These are phyloP conservation scores for Apis dorsata DNA, from an alignment of 1,140 invertebrate species.

Conservation along the genomic window DNA sequence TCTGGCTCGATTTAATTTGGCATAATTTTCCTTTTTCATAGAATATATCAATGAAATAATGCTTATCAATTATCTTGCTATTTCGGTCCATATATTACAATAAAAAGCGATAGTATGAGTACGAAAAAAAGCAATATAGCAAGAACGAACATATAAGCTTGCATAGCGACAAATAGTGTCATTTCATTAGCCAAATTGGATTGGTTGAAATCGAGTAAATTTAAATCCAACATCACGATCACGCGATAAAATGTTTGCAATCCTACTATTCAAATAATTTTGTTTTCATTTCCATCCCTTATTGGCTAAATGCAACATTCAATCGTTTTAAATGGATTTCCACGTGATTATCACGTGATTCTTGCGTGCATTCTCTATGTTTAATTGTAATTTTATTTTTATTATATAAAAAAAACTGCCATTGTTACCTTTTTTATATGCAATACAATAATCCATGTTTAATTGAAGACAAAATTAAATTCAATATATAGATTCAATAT, in stretches of 20 bases:
- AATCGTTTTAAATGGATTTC: constrained; percentile 53
- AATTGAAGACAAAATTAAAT: too few relatives aligned
- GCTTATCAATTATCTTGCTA: constrained; percentile 61
- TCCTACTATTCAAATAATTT: constrained; percentile 41
- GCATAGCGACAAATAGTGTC: constrained; percentile 53
- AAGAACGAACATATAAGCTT: not conserved
- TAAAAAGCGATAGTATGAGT: not conserved
- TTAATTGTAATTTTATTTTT: not conserved
- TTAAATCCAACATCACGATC: constrained; percentile 60
- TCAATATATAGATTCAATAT: too few relatives aligned
- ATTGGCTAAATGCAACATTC: not conserved
- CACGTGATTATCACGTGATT: constrained; percentile 51
- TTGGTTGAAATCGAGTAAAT: constrained; percentile 62
- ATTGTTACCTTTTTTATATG: not conserved
- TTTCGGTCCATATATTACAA: constrained; percentile 37
- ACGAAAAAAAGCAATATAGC: not conserved
- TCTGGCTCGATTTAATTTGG: not conserved
- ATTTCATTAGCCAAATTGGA: constrained; percentile 66
- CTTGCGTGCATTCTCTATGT: constrained; percentile 43
- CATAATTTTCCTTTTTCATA: constrained; percentile 51
- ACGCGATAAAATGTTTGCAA: constrained; percentile 54
- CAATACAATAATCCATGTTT: too few relatives aligned
- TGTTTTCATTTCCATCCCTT: not conserved
- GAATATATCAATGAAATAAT: constrained; percentile 54
- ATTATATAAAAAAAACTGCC: constrained; percentile 1